Conservation (phyloP, 1,140 invertebrate genomes). For the Intoshia linei region DNA sequence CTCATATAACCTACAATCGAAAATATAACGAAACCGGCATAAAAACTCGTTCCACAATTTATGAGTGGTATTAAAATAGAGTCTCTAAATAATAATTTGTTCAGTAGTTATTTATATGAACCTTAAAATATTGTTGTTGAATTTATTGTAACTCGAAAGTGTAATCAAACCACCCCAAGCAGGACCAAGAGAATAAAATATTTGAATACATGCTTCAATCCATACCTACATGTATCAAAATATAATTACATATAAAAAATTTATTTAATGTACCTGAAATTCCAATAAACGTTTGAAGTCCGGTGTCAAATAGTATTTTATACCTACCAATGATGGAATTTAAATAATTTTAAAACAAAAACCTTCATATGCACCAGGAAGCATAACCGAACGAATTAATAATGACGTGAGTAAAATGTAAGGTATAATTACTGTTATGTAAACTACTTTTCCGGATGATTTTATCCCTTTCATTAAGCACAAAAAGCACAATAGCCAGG, state of each 20-base stretch:
- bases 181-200: slow-evolving; percentile 53
- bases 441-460: slow-evolving; percentile 28
- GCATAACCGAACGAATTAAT: slow-evolving; percentile 42
- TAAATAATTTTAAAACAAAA: too few relatives aligned
- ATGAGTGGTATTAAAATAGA: slow-evolving; percentile 43
- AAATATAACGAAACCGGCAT: slow-evolving; percentile 12
- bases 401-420: slow-evolving; percentile 58
- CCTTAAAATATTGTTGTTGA: slow-evolving; percentile 43
- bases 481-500: slow-evolving; percentile 13
- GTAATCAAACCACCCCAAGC: slow-evolving; percentile 57
- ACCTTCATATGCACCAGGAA: slow-evolving; percentile 37
- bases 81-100: slow-evolving; percentile 28
- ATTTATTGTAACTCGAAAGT: slow-evolving; percentile 58
- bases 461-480: slow-evolving; percentile 18
- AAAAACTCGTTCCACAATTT: slow-evolving; percentile 39
- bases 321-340: too few relatives aligned
- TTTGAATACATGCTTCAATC: slow-evolving; percentile 53
- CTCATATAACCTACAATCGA: slow-evolving; percentile 14
- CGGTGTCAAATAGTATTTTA: slow-evolving; percentile 39
- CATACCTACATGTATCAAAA: slow-evolving; percentile 29
- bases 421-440: slow-evolving; percentile 48
- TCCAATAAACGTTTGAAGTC: slow-evolving; percentile 3
- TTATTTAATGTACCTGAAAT: slow-evolving; percentile 1
- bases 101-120: not conserved
- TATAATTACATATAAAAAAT: not conserved